phyloP scores from a whole-genome alignment of 2,888 invertebrate species.

The Acanthosepion esculentum region DNA sequence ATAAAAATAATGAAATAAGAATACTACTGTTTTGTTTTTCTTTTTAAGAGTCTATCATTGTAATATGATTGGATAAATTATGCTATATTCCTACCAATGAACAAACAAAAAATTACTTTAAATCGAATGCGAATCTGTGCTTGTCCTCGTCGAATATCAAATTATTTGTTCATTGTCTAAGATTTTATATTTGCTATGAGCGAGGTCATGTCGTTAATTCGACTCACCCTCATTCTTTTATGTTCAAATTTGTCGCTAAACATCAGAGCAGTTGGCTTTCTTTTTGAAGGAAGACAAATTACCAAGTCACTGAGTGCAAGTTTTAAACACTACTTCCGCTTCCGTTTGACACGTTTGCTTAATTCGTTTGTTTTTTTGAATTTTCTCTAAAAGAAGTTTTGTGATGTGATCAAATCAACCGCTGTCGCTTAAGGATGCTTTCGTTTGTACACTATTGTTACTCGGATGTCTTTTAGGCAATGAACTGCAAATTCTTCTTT shows the following conservation, averaged over 20 bases:
- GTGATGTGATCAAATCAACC: background rate
- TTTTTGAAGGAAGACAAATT: background rate
- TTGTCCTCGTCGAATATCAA: background rate
- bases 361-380: background rate
- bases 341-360: background rate
- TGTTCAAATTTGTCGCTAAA: background rate
- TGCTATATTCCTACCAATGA: background rate
- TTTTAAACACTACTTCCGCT: background rate
- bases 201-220: background rate
- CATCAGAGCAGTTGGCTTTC: background rate
- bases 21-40: no score
- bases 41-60: no score
- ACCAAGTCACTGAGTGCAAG: background rate
- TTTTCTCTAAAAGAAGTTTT: background rate
- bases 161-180: background rate
- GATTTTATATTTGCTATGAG: background rate
- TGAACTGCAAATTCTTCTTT: background rate
- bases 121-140: background rate
- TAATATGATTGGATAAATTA: no score
- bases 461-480: background rate
- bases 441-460: background rate
- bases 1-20: no score
- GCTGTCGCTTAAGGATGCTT: background rate
- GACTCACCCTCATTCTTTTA: background rate
- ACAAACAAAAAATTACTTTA: background rate